Percentiles rank a stretch among this genome's conserved stretches.
phyloP scores from a whole-genome alignment of 1,140 invertebrate species.

The Acromyrmex echinatior region DNA sequence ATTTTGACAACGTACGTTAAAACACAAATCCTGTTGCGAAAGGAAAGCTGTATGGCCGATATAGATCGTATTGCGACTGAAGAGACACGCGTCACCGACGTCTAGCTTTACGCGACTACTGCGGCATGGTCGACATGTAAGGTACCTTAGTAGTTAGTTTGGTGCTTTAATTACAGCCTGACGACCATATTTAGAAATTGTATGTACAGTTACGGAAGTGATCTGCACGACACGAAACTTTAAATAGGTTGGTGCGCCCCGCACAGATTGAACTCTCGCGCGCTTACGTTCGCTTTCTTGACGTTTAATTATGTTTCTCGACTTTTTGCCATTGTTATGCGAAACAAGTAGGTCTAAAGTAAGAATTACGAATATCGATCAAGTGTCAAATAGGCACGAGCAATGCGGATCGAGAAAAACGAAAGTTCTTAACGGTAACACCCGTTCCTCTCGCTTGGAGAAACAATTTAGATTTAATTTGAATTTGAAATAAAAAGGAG shows the following conservation, averaged over 20 bases:
- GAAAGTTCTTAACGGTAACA: background rate
- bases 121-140: conserved; percentile 59
- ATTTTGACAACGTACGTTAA: background rate
- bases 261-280: conserved; percentile 24
- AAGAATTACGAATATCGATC: conserved; percentile 36
- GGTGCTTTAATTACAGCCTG: conserved; percentile 69
- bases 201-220: conserved; percentile 37
- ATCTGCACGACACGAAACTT: conserved; percentile 65
- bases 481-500: conserved; percentile 1
- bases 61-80: conserved; percentile 40
- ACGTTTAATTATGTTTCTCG: conserved; percentile 54
- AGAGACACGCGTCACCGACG: conserved; percentile 39
- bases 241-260: conserved; percentile 34
- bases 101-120: conserved; percentile 64
- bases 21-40: background rate
- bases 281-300: conserved; percentile 34
- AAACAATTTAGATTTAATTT: conserved; percentile 1
- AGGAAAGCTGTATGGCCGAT: background rate
- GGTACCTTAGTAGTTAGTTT: conserved; percentile 40
- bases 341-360: conserved; percentile 18
- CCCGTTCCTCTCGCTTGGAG: background rate
- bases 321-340: conserved; percentile 30
- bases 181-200: conserved; percentile 42
- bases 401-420: background rate
- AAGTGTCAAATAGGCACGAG: background rate